Evolutionary conservation across 30 jellyfish, hydroid and myxozoan genomes (phyloP), one percentile per base, ranked within the genome.

Genomic region (Sanderia malayensis): DNA sequence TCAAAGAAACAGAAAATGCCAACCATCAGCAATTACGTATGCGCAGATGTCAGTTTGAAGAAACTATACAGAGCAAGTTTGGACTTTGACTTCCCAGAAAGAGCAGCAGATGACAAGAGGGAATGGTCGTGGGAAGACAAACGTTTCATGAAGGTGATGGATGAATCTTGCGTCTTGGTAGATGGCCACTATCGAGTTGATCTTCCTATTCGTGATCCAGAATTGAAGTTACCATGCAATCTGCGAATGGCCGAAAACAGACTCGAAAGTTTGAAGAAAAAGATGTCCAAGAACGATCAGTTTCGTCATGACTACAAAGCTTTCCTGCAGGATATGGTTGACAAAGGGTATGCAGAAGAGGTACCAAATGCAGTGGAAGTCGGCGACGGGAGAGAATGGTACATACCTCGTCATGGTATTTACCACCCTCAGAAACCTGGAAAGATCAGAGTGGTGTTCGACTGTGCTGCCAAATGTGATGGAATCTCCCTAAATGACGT

Each of bases 91-190:
- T 37, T 37, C 13, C 81, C 81, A 69, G 81, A 69, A 69, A 44
- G 81, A 45, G 69, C 69, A 44, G 68, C 81, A 44, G 47, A 45
- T 44, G 81, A 69, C 81, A 69, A 69, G 81, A 69, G 25, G 55
- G 81, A 69, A 69, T 69, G 81, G 81, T 69, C 78, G 4, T 66
- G 78, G 78, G 78, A 66, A 25, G 78, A 37, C 78, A 66, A 25
- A 66, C n/a, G n/a, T n/a, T n/a, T 37, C 52, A 37, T 37, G 52
- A 37, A 37, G 13, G 52, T 37, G 52, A 37, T 37, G 6, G n/a
- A n/a, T n/a, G n/a, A n/a, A n/a, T n/a, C n/a, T n/a, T n/a, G n/a
- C n/a, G n/a, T n/a, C n/a, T n/a, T n/a, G n/a, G n/a, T n/a, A n/a
- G n/a, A n/a, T n/a, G n/a, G n/a, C n/a, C n/a, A n/a, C n/a, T n/a